Evolutionary conservation across 1,140 invertebrate species (phyloP).

Genomic region (Megalopta genalis): DNA sequence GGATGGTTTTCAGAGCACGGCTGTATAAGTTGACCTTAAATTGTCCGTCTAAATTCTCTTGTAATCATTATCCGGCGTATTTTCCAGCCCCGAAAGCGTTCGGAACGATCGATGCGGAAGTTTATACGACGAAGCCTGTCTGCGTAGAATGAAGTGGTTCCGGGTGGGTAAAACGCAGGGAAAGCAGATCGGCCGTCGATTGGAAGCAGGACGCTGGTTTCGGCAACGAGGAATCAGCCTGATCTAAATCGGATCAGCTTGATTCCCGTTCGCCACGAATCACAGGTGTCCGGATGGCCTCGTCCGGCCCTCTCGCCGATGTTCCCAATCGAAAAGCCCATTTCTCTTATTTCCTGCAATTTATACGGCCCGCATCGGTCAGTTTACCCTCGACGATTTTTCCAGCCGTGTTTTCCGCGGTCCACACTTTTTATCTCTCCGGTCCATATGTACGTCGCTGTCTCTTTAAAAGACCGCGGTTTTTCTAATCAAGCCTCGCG

Average conservation of each 20-base stretch:
- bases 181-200: slow-evolving; percentile 2
- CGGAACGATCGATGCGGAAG: neutral
- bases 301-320: neutral
- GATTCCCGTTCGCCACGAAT: slow-evolving; percentile 21
- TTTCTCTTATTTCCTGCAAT: slow-evolving; percentile 27
- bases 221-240: slow-evolving; percentile 10
- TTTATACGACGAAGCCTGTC: neutral
- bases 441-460: neutral
- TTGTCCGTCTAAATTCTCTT: no score
- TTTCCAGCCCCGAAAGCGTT: neutral
- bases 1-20: no score
- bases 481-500: neutral
- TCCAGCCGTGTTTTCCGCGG: neutral
- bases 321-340: slow-evolving; percentile 30
- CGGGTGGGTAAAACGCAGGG: neutral
- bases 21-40: no score
- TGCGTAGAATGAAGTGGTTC: neutral
- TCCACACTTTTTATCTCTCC: no score
- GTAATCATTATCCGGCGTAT: no score
- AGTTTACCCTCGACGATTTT: slow-evolving; percentile 16
- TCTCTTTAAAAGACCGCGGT: slow-evolving; percentile 4
- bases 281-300: slow-evolving; percentile 7
- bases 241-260: slow-evolving; percentile 40
- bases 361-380: slow-evolving; percentile 19
- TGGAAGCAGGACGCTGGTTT: slow-evolving; percentile 23